These are phyloP conservation scores for Tolypeutes matacus DNA, from an alignment of 2,797 vertebrate species.

Conservation along the genomic window DNA sequence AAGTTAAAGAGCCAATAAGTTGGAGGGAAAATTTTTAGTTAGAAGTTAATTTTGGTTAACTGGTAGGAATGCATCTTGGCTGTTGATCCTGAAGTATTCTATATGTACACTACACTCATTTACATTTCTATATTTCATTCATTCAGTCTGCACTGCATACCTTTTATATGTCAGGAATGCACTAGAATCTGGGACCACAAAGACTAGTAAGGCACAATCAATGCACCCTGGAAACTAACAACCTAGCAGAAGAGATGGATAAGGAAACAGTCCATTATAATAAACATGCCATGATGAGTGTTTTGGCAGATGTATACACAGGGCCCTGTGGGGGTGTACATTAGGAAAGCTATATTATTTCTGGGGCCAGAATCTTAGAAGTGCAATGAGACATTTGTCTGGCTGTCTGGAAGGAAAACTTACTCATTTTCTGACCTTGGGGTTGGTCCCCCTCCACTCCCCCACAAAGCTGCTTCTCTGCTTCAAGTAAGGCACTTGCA, in stretches of 20 bases:
- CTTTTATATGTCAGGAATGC: not conserved
- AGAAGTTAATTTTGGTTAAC: not conserved
- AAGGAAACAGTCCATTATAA: not conserved
- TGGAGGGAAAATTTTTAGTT: not conserved
- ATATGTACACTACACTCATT: accelerated
- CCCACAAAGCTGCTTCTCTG: not conserved
- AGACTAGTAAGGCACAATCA: not conserved
- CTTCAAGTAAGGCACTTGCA: not conserved
- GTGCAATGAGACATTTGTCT: not conserved
- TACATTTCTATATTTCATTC: too few relatives aligned
- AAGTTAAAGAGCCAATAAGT: not conserved
- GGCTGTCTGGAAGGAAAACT: not conserved
- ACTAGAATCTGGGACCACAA: not conserved
- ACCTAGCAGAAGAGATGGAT: not conserved
- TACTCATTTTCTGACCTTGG: not conserved
- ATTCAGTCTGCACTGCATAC: not conserved
- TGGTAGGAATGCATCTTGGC: not conserved
- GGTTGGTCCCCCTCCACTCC: too few relatives aligned
- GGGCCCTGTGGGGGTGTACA: not conserved
- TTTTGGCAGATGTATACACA: not conserved
- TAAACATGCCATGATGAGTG: not conserved
- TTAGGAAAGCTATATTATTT: not conserved
- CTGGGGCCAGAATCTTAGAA: not conserved
- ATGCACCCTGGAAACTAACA: not conserved
- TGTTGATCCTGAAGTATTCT: not conserved